These are phyloP conservation scores for Seriola aureovittata DNA, from an alignment of 2,113 vertebrate genomes.

Conservation along the genomic window DNA sequence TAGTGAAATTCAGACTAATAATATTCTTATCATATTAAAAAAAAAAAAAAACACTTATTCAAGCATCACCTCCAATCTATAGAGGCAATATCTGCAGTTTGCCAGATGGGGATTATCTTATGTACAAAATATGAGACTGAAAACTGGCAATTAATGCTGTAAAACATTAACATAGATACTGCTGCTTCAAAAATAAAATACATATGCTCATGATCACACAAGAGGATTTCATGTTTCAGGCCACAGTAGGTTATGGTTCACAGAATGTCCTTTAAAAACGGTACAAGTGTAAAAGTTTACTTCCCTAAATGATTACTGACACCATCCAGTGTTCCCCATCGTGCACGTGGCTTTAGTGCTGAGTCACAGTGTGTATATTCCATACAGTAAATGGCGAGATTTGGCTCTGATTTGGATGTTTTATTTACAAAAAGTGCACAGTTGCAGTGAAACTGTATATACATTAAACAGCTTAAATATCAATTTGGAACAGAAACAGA, in stretches of 20 bases:
- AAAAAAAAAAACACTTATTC: conserved; percentile 23
- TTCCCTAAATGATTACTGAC: background rate
- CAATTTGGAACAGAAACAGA: background rate
- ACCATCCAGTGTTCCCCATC: background rate
- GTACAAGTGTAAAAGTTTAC: conserved; percentile 1
- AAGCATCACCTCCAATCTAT: background rate
- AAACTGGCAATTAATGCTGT: background rate
- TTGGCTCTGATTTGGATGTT: conserved; percentile 42
- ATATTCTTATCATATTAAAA: conserved; percentile 22
- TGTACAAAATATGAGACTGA: background rate
- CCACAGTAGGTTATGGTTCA: background rate
- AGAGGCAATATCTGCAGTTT: conserved; percentile 2
- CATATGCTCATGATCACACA: background rate
- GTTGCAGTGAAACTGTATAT: conserved; percentile 34
- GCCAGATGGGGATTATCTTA: background rate
- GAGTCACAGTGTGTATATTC: background rate
- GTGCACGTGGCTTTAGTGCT: background rate
- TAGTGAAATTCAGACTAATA: background rate
- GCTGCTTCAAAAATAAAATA: conserved; percentile 25
- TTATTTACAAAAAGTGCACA: conserved; percentile 63
- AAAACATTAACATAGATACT: conserved; percentile 40
- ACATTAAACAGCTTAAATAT: conserved; percentile 53
- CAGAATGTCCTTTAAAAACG: conserved; percentile 6
- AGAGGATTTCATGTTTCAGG: background rate
- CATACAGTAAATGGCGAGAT: conserved; percentile 14